Evolutionary conservation across 2,888 invertebrate species (phyloP), one percentile per base, ranked within the genome.

Genomic region (Drosophila fulvimacula): DNA sequence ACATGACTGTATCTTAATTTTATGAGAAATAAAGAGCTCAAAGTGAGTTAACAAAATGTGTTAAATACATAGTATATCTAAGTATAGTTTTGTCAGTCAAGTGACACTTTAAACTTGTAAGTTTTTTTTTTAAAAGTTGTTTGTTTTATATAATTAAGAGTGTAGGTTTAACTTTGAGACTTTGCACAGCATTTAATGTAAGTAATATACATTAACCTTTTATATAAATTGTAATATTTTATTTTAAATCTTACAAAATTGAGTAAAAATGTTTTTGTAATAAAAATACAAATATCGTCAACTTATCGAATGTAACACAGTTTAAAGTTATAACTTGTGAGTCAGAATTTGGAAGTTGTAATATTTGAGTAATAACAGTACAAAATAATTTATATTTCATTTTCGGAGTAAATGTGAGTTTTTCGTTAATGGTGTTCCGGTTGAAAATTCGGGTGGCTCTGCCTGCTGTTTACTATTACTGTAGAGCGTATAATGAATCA

Each of bases 151-250:
- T 79, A 76, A 69, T 79, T 68, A 82, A 77, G 62, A 82, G 70
- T 79, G 65, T 79, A 85, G 76, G 88, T 85, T 85, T 85, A 88
- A 88, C 84, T 85, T 85, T 85, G 82, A 85, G 84, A 85, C 84
- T 81, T 86, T 84, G 82, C 84, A 84, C 84, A 84, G 84, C 84
- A 66, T 75, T 82, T 79, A 42, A 36, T 64, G 24, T 72, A 76
- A 69, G 55, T 83, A 68, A 73, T 69, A 82, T 77, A 81, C 77
- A 74, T 68, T 64, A 66, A 68, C 52, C 70, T 73, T 66, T 64
- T 66, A 61, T 76, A 55, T 67, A 51, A 62, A 48, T 63, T 57
- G 44, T 59, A 61, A 61, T 52, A 55, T 44, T 55, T 62, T 73
- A 59, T 52, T 61, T 48, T 65, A 64, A 55, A 34, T 65, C 65